phyloP scores from a whole-genome alignment of 2,888 invertebrate genomes.

The Cheilosia pagana region DNA sequence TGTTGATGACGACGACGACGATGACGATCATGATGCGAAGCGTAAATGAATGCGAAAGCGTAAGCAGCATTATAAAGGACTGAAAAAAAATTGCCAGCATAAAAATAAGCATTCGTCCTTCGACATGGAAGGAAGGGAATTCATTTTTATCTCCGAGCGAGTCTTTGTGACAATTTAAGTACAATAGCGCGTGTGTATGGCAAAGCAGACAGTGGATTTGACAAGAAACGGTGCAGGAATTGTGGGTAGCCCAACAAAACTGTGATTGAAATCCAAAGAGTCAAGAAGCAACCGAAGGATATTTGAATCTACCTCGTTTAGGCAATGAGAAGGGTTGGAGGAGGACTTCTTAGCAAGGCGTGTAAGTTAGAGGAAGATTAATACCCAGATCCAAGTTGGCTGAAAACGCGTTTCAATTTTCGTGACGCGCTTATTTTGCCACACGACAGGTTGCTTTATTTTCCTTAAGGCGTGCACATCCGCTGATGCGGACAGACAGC shows the following conservation, averaged over 20 bases:
- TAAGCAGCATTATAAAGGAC: conserved; percentile 21
- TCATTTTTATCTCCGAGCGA: conserved; percentile 13
- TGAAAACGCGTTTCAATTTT: too few species aligned
- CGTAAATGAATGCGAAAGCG: conserved; percentile 36
- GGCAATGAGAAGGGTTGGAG: too few species aligned
- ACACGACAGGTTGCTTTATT: too few species aligned
- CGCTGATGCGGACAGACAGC: too few species aligned
- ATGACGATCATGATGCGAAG: conserved; percentile 20
- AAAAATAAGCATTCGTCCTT: conserved; percentile 38
- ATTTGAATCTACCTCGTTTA: too few species aligned
- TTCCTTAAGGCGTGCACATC: too few species aligned
- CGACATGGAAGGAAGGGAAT: conserved; percentile 1
- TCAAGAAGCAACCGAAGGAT: too few species aligned
- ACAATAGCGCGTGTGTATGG: neutral
- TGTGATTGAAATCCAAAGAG: neutral
- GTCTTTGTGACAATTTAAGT: conserved; percentile 19
- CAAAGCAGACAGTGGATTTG: neutral
- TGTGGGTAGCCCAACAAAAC: neutral
- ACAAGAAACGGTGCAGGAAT: neutral
- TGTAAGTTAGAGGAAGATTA: too few species aligned
- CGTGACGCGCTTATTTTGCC: too few species aligned
- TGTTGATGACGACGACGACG: neutral
- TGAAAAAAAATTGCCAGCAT: neutral
- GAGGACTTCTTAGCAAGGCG: too few species aligned
- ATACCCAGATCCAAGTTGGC: too few species aligned